Base-by-base conservation (phyloP, 1,140 invertebrate genomes). In the Dendroctonus valens region DNA sequence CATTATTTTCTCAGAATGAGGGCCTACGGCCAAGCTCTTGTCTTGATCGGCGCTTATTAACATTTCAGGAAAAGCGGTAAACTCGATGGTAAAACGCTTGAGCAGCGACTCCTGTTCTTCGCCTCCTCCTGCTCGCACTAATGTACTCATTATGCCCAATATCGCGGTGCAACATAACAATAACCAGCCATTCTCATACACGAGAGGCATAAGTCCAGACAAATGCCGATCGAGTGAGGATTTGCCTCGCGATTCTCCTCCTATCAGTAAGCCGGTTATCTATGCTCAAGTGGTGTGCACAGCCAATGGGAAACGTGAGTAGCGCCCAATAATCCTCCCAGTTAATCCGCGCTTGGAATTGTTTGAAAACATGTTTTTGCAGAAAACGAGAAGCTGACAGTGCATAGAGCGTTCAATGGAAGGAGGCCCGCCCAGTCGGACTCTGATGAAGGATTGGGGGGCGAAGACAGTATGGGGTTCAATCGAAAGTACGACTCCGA, bases 181-280 rank as follows among this genome's bases (percentile, higher is more conserved):
- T 69, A 91, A 89, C 71, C 83, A 88, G 73, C 88, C 89, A 7
- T 90, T 91, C 75, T 90, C 88, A 0, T 91, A 91, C 68, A 89
- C 86, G 0, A 84, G 84, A 61, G 79, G 79, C 7, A 51, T 74
- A 7, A 74, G 74, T 66, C 76, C 55, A 65, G 78, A 77, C 7
- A 74, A 76, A 53, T 70, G 53, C 15, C 39, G 15, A 38, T 60
- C 55, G 4, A 71, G 71, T 48, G 70, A 73, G 41, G 66, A 82
- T 39, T 81, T 81, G 71, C 72, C 76, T 7, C 37, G 52, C 8
- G 82, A 79, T 74, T 79, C 78, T 69, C 72, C 77, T 11, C 82
- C 79, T 75, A 78, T 79, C 39, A 78, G 80, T 41, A 81, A 68
- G 55, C 75, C 81, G 15, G 85, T 91, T 11, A 89, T 91, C 52